Base-by-base conservation (phyloP, 2,797 vertebrate species). In the Cyprinodon diabolis region DNA sequence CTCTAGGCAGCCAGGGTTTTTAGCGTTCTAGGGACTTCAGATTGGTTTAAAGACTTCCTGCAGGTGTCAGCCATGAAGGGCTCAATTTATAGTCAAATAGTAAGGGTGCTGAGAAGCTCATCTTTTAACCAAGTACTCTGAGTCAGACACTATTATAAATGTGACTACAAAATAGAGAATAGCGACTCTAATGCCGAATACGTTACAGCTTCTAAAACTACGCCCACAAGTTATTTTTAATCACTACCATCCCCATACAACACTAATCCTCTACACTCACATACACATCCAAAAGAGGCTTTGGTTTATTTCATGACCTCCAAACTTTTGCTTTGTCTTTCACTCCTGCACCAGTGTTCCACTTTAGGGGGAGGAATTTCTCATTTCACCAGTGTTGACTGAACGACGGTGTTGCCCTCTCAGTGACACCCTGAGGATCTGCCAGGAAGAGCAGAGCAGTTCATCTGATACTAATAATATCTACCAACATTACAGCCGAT, bases 21-120 rank as follows among this genome's bases (percentile, higher is more conserved):
- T 52, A 84, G 86, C 84, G 79, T 87, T 86, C 76, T 65, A 48
- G 73, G 76, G 85, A 73, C 68, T 76, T 90, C 17, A 91, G 91
- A 91, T 91, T 90, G 86, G 89, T 91, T 93, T 87, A 93, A 92
- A 86, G 75, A 49, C 84, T 92, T 90, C 83, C 87, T 86, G 83
- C 90, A 89, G 90, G 89, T 90, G 93, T 92, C 87, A 88, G 80
- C 74, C 72, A 66, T 72, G 85, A 83, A 68, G 58, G 80, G 72
- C 76, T 84, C 55, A 13, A 48, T 67, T 75, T 80, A 66, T 52
- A 84, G 85, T 45, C 84, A 79, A 80, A 77, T 68, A 51, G 67
- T 71, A 86, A 80, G 87, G 80, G 66, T 72, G 72, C 81, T 37
- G 68, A 80, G 48, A 17, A 25, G 37, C 57, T 74, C 68, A 66